Conservation (phyloP, 2,113 vertebrate genomes). For the Ptyas mucosa region DNA sequence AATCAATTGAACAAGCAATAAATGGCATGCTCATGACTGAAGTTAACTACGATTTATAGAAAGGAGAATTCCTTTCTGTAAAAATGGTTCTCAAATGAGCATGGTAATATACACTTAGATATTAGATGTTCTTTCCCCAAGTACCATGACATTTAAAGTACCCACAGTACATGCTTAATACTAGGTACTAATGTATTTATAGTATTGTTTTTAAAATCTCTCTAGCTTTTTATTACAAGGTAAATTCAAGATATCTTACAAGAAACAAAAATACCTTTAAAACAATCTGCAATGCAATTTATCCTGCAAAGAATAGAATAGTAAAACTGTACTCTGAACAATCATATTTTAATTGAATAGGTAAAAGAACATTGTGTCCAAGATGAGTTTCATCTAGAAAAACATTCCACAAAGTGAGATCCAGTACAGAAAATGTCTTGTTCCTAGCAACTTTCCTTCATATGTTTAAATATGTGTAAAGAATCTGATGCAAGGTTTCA, state of each 20-base stretch:
- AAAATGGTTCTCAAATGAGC: not conserved
- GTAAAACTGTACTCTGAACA: not conserved
- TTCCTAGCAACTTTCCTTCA: not conserved
- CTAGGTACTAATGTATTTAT: not conserved
- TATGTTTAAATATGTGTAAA: not conserved
- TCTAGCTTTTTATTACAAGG: not conserved
- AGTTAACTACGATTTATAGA: not conserved
- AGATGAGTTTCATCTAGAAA: not conserved
- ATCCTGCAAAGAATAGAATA: not conserved
- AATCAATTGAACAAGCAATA: not conserved
- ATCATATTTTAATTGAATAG: not conserved
- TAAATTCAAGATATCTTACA: not conserved
- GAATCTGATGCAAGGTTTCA: not conserved
- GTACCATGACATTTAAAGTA: not conserved
- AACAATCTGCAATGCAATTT: not conserved
- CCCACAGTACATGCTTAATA: not conserved
- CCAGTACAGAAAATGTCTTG: not conserved
- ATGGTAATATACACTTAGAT: not conserved
- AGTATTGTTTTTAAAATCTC: not conserved
- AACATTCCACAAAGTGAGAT: not conserved
- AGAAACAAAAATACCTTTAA: not conserved
- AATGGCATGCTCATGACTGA: not conserved
- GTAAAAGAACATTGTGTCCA: not conserved
- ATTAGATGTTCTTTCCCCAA: not conserved
- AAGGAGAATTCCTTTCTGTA: not conserved